phyloP scores from a whole-genome alignment of 2,888 invertebrate species.

The Perizoma flavofasciatum region DNA sequence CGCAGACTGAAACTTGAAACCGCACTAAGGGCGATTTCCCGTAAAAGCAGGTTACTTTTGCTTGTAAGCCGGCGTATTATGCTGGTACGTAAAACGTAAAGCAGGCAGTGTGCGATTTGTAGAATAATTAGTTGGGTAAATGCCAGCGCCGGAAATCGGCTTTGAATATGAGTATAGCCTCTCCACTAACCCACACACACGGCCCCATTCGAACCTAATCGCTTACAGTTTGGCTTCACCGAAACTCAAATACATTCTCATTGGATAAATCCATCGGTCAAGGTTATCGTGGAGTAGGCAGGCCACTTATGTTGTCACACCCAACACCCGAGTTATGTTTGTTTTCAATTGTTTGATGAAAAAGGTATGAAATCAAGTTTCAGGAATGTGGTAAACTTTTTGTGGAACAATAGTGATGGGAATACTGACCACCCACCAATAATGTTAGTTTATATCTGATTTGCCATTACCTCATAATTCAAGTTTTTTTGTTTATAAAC shows the following conservation, averaged over 20 bases:
- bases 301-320: conserved; percentile 24
- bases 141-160: not conserved
- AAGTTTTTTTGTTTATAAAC: too few relatives aligned
- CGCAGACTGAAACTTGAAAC: conserved; percentile 70
- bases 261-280: conserved; percentile 6
- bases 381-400: not conserved
- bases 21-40: conserved; percentile 33
- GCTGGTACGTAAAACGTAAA: not conserved
- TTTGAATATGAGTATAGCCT: conserved; percentile 2
- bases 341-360: conserved; percentile 6
- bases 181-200: conserved; percentile 45
- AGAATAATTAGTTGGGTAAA: too few relatives aligned
- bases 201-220: conserved; percentile 46
- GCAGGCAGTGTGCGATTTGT: too few relatives aligned
- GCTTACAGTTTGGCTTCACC: conserved; percentile 40
- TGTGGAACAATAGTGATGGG: not conserved
- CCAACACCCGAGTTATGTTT: not conserved
- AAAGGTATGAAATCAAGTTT: not conserved
- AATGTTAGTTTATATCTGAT: too few relatives aligned
- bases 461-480: too few relatives aligned
- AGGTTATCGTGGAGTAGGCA: conserved; percentile 26
- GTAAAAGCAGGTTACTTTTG: conserved; percentile 3
- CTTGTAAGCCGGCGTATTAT: not conserved
- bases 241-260: conserved; percentile 33
- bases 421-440: not conserved